Conservation (phyloP, 2,113 vertebrate species). For the Tympanuchus pallidicinctus region DNA sequence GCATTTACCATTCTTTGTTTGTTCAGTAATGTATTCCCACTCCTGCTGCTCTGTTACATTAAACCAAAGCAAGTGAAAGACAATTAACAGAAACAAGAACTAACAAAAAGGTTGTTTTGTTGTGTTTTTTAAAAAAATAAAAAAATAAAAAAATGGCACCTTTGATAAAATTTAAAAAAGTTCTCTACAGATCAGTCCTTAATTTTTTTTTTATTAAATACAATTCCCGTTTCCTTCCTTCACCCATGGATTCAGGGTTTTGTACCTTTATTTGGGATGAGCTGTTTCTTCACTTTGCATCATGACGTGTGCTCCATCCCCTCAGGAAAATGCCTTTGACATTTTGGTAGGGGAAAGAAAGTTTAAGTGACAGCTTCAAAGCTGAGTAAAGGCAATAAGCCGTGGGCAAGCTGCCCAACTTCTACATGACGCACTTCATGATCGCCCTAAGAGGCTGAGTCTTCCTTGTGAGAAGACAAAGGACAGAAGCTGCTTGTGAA, state of each 20-base stretch:
- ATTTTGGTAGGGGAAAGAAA: slow-evolving; percentile 14
- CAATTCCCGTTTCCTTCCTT: not conserved
- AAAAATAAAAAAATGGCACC: not conserved
- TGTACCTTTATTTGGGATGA: not conserved
- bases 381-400: slow-evolving; percentile 36
- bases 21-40: not conserved
- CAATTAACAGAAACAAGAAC: not conserved
- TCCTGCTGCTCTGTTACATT: not conserved
- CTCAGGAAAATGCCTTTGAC: slow-evolving; percentile 49
- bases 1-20: not conserved
- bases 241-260: fast-evolving
- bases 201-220: not conserved
- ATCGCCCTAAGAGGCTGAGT: slow-evolving; percentile 31
- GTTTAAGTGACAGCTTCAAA: slow-evolving; percentile 2
- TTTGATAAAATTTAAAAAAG: not conserved
- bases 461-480: slow-evolving; percentile 46
- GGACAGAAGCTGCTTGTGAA: not conserved
- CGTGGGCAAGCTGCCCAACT: not conserved
- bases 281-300: not conserved
- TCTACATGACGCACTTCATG: slow-evolving; percentile 49
- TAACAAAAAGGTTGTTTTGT: not conserved
- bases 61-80: not conserved
- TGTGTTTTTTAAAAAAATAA: too few species aligned
- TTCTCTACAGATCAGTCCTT: not conserved
- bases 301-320: not conserved